These are phyloP conservation scores for Sarcophaga peregrina DNA, from an alignment of 1,140 invertebrate species.

Conservation along the genomic window DNA sequence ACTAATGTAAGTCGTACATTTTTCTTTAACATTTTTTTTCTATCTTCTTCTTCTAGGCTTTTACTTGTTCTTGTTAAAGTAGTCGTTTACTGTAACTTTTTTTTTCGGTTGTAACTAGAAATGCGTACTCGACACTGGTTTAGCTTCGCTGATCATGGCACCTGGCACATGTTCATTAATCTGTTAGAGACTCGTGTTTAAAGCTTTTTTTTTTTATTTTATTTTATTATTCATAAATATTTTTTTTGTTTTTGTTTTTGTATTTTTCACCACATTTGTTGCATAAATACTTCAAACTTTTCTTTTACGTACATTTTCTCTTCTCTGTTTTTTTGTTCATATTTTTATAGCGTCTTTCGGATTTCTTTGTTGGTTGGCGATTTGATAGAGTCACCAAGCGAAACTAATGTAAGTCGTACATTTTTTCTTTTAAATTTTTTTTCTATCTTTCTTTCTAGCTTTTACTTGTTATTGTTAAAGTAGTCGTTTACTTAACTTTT, in stretches of 20 bases:
- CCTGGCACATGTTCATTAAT: constrained; percentile 42
- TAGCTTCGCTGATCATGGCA: constrained; percentile 41
- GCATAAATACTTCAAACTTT: not conserved
- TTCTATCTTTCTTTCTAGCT: not conserved
- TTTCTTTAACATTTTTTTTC: not conserved
- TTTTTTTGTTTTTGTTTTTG: not conserved
- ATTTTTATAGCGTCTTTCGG: not conserved
- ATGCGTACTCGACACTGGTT: constrained; percentile 47
- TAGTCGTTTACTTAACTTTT: not conserved
- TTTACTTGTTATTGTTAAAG: not conserved
- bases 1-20: constrained; percentile 43
- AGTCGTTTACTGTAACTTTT: not conserved
- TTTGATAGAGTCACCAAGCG: constrained; percentile 46
- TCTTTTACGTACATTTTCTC: not conserved
- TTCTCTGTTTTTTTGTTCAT: not conserved
- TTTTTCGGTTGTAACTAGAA: constrained; percentile 43
- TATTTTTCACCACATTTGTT: not conserved
- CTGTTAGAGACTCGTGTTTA: constrained; percentile 32
- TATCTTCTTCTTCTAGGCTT: not conserved
- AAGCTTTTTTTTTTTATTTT: not conserved
- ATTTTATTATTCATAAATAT: not conserved
- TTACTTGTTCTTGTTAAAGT: not conserved
- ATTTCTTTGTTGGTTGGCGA: not conserved
- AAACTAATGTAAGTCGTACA: constrained; percentile 45
- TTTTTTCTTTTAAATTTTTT: not conserved